Conservation (phyloP, 2,797 vertebrate genomes). For the Lepus oiostolus region DNA sequence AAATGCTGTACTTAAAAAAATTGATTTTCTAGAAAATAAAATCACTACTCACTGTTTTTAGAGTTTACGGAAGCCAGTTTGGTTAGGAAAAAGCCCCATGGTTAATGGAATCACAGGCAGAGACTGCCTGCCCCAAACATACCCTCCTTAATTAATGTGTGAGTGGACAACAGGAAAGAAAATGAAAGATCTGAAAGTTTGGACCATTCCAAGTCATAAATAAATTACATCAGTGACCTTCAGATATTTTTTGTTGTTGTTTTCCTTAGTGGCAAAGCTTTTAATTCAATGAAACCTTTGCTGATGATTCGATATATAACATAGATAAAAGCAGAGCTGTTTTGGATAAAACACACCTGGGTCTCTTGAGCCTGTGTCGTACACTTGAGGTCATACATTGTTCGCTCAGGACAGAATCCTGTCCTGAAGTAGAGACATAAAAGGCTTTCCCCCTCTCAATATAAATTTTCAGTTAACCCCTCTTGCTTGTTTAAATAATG, state of each 20-base stretch:
- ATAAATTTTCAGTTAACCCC: slow-evolving; percentile 23
- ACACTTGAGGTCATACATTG: not conserved
- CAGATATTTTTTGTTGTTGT: not conserved
- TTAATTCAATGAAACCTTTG: slow-evolving; percentile 14
- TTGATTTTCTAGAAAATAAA: not conserved
- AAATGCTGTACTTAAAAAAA: not conserved
- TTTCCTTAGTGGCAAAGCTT: not conserved
- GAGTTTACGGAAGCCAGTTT: not conserved
- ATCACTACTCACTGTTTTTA: not conserved
- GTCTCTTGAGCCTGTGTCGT: not conserved
- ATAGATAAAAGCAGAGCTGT: not conserved
- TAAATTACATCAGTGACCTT: slow-evolving; percentile 64
- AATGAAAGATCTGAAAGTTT: not conserved
- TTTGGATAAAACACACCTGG: not conserved
- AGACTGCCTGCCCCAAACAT: not conserved
- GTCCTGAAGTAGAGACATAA: not conserved
- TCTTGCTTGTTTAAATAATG: slow-evolving; percentile 49
- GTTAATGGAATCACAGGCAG: not conserved
- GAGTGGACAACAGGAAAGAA: slow-evolving; percentile 30
- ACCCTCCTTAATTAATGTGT: slow-evolving; percentile 18
- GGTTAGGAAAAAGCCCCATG: not conserved
- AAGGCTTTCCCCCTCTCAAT: not conserved
- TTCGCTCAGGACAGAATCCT: not conserved
- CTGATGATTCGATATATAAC: not conserved
- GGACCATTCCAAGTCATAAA: slow-evolving; percentile 41